Evolutionary conservation across 1,140 invertebrate species (phyloP).

Genomic region (Limonius californicus): DNA sequence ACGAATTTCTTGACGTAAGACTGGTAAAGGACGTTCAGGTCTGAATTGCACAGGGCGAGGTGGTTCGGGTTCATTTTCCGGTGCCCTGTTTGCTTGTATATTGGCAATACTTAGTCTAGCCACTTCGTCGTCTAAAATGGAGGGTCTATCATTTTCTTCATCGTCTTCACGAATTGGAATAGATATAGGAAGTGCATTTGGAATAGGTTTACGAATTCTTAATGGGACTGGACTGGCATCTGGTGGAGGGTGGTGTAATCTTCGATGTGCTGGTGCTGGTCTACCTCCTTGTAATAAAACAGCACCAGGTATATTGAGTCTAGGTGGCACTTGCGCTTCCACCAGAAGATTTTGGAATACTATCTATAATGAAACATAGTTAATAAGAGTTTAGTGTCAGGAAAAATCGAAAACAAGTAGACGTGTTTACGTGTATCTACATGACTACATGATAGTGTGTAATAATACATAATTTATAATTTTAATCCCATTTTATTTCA

Average conservation of each 20-base stretch:
- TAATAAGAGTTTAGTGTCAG: too few species aligned
- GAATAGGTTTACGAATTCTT: slow-evolving; percentile 26
- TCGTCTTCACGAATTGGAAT: slow-evolving; percentile 42
- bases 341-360: background rate
- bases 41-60: slow-evolving; percentile 50
- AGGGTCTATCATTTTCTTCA: slow-evolving; percentile 30
- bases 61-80: slow-evolving; percentile 42
- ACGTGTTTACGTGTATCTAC: too few species aligned
- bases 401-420: too few species aligned
- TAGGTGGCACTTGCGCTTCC: slow-evolving; percentile 39
- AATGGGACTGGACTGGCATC: slow-evolving; percentile 15
- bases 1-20: background rate
- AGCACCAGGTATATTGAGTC: slow-evolving; percentile 60
- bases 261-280: slow-evolving; percentile 20
- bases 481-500: too few species aligned
- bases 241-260: slow-evolving; percentile 19
- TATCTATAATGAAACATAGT: background rate
- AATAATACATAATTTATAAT: too few species aligned
- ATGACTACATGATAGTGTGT: too few species aligned
- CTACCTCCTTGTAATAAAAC: slow-evolving; percentile 44
- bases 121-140: slow-evolving; percentile 38
- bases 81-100: slow-evolving; percentile 17
- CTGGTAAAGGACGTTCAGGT: slow-evolving; percentile 49
- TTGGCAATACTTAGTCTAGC: slow-evolving; percentile 33
- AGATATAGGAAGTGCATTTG: slow-evolving; percentile 24